These are phyloP conservation scores for Chelonus insularis DNA, from an alignment of 1,140 invertebrate species.

Conservation along the genomic window DNA sequence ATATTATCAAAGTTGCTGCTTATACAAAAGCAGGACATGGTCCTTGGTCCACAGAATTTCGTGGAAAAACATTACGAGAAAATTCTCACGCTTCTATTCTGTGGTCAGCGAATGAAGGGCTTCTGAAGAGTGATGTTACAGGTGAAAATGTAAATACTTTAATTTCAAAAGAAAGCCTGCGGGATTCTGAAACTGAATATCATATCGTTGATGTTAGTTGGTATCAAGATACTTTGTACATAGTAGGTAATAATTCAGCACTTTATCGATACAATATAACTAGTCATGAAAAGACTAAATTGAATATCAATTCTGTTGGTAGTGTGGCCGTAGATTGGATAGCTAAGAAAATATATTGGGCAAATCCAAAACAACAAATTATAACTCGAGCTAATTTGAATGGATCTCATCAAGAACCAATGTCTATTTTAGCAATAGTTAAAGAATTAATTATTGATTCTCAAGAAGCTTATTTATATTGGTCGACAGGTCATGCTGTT, in stretches of 20 bases:
- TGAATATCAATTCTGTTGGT: conserved; percentile 71
- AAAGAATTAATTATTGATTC: conserved; percentile 83
- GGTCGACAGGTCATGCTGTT: conserved; percentile 81
- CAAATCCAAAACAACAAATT: conserved; percentile 79
- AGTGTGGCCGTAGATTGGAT: conserved; percentile 88
- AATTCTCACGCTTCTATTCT: conserved; percentile 65
- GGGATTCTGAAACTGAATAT: conserved; percentile 56
- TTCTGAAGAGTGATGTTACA: conserved; percentile 73
- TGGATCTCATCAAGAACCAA: conserved; percentile 71
- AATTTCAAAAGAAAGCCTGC: conserved; percentile 63
- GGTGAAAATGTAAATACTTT: conserved; percentile 71
- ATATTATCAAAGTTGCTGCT: conserved; percentile 77
- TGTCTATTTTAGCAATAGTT: conserved; percentile 76
- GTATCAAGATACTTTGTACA: conserved; percentile 70
- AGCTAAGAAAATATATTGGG: conserved; percentile 87
- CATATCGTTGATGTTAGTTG: conserved; percentile 70
- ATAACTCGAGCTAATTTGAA: conserved; percentile 70
- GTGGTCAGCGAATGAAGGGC: conserved; percentile 72
- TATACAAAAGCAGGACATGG: conserved; percentile 74
- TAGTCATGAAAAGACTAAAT: conserved; percentile 62
- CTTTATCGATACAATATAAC: conserved; percentile 74
- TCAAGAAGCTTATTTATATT: conserved; percentile 80
- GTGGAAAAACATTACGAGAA: conserved; percentile 67
- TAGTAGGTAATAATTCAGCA: conserved; percentile 74
- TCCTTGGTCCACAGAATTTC: conserved; percentile 78